Evolutionary conservation across 1,140 invertebrate species (phyloP).

Genomic region (Phymastichus coffea): DNA sequence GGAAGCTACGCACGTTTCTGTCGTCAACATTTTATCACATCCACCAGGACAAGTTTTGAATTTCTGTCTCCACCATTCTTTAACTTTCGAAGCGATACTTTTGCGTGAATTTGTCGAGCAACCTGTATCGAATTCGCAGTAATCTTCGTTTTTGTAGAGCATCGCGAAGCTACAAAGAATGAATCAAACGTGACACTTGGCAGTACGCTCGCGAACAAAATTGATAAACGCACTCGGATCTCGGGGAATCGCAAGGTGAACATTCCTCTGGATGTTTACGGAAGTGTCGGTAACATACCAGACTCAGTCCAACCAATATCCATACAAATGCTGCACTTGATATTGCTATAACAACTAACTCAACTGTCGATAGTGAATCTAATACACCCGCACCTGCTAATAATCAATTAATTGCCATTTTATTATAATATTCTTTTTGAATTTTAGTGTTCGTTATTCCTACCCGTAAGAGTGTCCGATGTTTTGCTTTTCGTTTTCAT

Average conservation of each 20-base stretch:
- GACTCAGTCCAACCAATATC: slow-evolving; percentile 37
- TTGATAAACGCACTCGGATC: slow-evolving; percentile 32
- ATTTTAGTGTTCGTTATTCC: too few species aligned
- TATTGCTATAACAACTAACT: slow-evolving; percentile 40
- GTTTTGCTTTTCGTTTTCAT: too few species aligned
- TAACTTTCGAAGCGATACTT: slow-evolving; percentile 24
- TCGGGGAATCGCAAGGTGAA: slow-evolving; percentile 27
- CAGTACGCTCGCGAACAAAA: too few species aligned
- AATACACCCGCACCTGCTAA: too few species aligned
- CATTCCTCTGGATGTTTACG: slow-evolving; percentile 31
- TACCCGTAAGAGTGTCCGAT: too few species aligned
- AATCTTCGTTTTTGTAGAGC: slow-evolving; percentile 40
- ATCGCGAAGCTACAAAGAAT: not conserved
- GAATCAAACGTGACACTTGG: too few species aligned
- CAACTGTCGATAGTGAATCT: slow-evolving; percentile 22
- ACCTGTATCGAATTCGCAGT: slow-evolving; percentile 31
- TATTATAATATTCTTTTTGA: too few species aligned
- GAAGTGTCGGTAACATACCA: slow-evolving; percentile 40
- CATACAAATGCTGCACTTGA: slow-evolving; percentile 37
- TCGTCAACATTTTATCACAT: slow-evolving; percentile 28
- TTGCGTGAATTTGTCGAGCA: slow-evolving; percentile 10
- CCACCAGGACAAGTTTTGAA: slow-evolving; percentile 30
- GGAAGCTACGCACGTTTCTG: slow-evolving; percentile 36
- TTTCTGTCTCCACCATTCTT: slow-evolving; percentile 33
- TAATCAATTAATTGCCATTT: too few species aligned